Conservation (phyloP, 2,888 invertebrate genomes). For the Microctonus brassicae region DNA sequence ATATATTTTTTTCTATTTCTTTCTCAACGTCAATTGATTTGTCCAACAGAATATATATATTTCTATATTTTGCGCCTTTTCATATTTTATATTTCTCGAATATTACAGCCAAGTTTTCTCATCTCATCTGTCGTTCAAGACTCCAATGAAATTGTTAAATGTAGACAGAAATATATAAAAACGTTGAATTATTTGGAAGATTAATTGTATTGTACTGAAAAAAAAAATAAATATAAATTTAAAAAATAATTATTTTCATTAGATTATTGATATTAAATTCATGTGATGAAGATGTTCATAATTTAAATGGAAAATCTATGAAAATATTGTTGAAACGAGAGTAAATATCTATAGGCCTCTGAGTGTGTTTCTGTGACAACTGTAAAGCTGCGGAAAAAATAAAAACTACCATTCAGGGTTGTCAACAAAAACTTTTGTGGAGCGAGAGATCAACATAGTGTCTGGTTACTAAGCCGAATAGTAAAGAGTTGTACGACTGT, state of each 20-base stretch:
- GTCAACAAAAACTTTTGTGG: conserved; percentile 50
- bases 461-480: conserved; percentile 63
- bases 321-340: too few species aligned
- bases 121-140: conserved; percentile 6
- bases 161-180: not conserved
- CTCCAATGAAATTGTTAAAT: not conserved
- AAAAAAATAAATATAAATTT: not conserved
- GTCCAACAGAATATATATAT: not conserved
- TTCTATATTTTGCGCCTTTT: not conserved
- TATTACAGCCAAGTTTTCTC: not conserved
- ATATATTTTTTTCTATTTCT: not conserved
- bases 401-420: conserved; percentile 47
- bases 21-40: not conserved
- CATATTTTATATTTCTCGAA: not conserved
- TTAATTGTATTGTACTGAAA: not conserved
- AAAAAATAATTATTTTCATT: too few species aligned
- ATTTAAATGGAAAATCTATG: too few species aligned
- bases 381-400: conserved; percentile 42
- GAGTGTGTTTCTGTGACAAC: not conserved
- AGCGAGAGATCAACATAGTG: conserved; percentile 50
- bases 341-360: too few species aligned
- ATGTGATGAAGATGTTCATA: not conserved
- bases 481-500: conserved; percentile 62
- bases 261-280: too few species aligned
- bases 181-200: not conserved